Evolutionary conservation across 1,140 invertebrate genomes (phyloP).

Genomic region (Brachionus asplanchnoidis): DNA sequence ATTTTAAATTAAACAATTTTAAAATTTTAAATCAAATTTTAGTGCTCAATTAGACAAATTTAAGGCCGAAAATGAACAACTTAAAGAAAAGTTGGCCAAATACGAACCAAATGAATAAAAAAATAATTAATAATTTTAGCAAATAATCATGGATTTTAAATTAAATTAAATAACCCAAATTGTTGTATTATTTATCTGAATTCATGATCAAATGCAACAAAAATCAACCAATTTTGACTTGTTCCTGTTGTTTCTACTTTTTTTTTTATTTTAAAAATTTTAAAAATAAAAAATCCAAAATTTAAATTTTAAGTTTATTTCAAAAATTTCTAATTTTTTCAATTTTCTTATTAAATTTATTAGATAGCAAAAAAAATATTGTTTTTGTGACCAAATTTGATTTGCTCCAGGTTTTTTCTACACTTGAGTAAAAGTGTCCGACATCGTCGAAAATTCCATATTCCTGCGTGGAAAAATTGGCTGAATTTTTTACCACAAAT

Average conservation of each 20-base stretch:
- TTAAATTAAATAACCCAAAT: background rate
- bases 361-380: background rate
- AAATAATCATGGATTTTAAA: background rate
- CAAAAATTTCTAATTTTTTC: background rate
- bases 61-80: conserved; percentile 54
- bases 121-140: background rate
- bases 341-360: background rate
- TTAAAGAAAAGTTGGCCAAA: conserved; percentile 45
- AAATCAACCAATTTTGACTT: background rate
- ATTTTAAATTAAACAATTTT: too few species aligned
- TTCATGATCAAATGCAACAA: background rate
- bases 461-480: background rate
- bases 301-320: background rate
- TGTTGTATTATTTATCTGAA: background rate
- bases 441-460: conserved; percentile 1
- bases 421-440: background rate
- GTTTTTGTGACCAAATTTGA: background rate
- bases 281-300: background rate
- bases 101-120: conserved; percentile 31
- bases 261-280: background rate
- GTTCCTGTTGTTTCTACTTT: background rate
- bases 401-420: background rate
- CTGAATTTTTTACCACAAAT: background rate
- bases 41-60: conserved; percentile 56
- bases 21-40: background rate